Conservation (phyloP, 2,797 vertebrate genomes). For the Botia almorhae region DNA sequence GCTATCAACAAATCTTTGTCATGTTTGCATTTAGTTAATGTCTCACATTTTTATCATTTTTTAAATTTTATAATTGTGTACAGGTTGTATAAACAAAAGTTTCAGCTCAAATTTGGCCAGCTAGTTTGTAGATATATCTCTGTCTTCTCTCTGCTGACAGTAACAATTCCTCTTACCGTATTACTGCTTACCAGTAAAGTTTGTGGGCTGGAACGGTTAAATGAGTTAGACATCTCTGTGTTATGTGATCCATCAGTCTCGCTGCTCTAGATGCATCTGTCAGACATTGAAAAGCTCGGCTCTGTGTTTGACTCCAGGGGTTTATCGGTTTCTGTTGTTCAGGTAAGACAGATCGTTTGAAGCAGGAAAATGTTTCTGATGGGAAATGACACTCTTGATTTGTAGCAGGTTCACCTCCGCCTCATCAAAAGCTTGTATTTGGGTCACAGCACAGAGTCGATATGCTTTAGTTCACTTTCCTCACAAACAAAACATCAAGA, state of each 20-base stretch:
- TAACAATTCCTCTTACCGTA: too few species aligned
- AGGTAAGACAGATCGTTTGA: conserved; percentile 63
- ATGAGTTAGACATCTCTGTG: background rate
- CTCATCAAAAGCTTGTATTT: background rate
- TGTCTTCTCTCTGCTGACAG: background rate
- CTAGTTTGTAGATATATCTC: background rate
- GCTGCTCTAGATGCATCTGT: background rate
- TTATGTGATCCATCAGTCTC: background rate
- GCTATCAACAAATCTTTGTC: too few species aligned
- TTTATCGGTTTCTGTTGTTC: background rate
- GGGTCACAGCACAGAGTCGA: background rate
- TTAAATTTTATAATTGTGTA: background rate
- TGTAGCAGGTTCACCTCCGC: background rate
- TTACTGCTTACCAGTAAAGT: too few species aligned
- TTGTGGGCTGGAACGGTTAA: too few species aligned
- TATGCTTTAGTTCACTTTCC: background rate
- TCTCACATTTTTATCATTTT: background rate
- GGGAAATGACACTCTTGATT: conserved; percentile 56
- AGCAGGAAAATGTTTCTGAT: conserved; percentile 72
- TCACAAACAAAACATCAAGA: background rate
- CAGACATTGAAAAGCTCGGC: conserved; percentile 73
- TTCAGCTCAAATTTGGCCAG: background rate
- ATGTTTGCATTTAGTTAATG: too few species aligned
- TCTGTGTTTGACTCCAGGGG: conserved; percentile 42
- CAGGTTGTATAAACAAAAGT: background rate